Evolutionary conservation across 2,113 vertebrate genomes (phyloP).

Genomic region (Crotophaga sulcirostris): DNA sequence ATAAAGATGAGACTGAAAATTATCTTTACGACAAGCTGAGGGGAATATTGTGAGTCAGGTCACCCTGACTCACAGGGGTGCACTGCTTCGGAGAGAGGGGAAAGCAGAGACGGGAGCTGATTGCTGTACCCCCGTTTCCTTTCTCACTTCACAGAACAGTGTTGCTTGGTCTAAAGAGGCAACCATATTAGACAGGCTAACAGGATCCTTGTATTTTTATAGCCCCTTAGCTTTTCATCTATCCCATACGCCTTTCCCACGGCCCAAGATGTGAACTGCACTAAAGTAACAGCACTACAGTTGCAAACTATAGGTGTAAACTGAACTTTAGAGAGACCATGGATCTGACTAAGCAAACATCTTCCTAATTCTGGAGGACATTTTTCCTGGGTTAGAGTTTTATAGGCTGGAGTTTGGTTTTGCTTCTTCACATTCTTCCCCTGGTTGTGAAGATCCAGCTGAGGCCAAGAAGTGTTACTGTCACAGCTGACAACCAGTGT

Average conservation of each 20-base stretch:
- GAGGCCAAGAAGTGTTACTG: background rate
- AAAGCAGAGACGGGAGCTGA: fast-evolving
- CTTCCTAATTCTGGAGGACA: background rate
- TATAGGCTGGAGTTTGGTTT: background rate
- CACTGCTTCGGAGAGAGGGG: background rate
- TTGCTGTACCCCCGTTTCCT: background rate
- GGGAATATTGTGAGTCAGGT: background rate
- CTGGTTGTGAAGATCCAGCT: background rate
- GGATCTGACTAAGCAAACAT: background rate
- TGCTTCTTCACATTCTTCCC: background rate
- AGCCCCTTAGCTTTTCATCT: background rate
- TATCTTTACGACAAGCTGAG: background rate
- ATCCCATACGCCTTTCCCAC: background rate
- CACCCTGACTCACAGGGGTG: too few species aligned
- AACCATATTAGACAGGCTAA: background rate
- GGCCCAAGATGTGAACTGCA: background rate
- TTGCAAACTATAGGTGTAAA: background rate
- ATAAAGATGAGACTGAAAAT: background rate
- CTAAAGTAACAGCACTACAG: background rate
- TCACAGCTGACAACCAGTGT: background rate
- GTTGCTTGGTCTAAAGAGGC: background rate
- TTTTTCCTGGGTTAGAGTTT: background rate
- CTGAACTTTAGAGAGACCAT: background rate
- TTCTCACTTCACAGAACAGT: background rate
- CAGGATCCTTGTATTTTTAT: background rate